These are phyloP conservation scores for Hyposmocoma kahamanoa DNA, from an alignment of 1,140 invertebrate genomes.

Conservation along the genomic window DNA sequence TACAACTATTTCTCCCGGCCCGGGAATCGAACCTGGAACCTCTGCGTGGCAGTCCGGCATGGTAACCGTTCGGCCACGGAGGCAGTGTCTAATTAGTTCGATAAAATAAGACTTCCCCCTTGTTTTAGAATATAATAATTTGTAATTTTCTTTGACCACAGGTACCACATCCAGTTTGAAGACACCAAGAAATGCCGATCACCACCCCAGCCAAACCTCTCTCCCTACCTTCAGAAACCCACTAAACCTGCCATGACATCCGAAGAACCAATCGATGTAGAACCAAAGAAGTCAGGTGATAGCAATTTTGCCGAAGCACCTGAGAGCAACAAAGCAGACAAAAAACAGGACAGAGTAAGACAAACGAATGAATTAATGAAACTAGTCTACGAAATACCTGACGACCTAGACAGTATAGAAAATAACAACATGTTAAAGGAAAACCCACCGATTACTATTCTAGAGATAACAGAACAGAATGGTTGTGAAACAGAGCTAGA, in stretches of 20 bases:
- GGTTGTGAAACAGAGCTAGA: conserved; percentile 55
- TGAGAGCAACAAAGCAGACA: conserved; percentile 33
- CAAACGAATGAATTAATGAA: conserved; percentile 67
- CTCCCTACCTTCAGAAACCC: conserved; percentile 11
- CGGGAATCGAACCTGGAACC: no score
- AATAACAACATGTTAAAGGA: conserved; percentile 64
- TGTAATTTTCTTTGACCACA: conserved; percentile 14
- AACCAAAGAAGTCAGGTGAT: conserved; percentile 43
- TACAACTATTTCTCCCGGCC: no score
- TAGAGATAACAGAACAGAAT: conserved; percentile 62
- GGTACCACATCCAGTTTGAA: conserved; percentile 1
- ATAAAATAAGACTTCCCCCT: no score
- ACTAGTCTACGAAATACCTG: conserved; percentile 64
- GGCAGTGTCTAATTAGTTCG: no score
- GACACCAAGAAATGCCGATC: conserved; percentile 36
- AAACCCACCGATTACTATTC: conserved; percentile 61
- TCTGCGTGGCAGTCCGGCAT: no score
- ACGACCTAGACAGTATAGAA: conserved; percentile 41
- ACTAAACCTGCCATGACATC: conserved; percentile 57
- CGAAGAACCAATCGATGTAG: conserved; percentile 56
- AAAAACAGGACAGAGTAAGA: conserved; percentile 39
- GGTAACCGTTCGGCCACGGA: no score
- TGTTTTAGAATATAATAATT: no score
- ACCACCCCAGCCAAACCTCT: conserved; percentile 6
- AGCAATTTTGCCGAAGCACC: conserved; percentile 33